Evolutionary conservation across 2,113 vertebrate species (phyloP).

Genomic region (Poecilia latipinna): DNA sequence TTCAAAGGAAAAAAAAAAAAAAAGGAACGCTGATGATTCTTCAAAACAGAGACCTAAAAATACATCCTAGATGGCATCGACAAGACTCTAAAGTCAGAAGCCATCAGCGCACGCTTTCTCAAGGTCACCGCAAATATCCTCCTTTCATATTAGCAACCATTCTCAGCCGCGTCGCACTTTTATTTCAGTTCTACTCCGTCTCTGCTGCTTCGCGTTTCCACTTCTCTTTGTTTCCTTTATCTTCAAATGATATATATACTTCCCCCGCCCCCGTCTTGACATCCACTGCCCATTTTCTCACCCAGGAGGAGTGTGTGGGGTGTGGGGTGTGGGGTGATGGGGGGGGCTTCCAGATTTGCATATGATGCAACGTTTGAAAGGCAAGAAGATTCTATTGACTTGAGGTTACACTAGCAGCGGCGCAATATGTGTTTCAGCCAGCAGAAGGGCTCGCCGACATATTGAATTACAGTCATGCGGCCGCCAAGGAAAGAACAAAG

Average conservation of each 20-base stretch:
- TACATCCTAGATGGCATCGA: conserved; percentile 10
- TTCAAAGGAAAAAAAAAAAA: conserved; percentile 8
- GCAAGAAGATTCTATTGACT: background rate
- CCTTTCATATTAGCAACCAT: conserved; percentile 1
- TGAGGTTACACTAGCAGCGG: background rate
- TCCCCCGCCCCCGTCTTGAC: background rate
- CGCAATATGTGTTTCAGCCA: background rate
- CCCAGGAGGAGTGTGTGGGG: too few relatives aligned
- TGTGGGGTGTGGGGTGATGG: too few relatives aligned
- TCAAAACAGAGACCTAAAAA: background rate
- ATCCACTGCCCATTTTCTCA: background rate
- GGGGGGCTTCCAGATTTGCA: background rate
- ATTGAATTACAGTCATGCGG: background rate
- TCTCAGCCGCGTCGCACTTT: conserved; percentile 11
- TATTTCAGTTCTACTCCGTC: background rate
- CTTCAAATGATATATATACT: background rate
- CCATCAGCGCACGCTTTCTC: conserved; percentile 13
- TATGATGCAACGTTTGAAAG: conserved; percentile 9
- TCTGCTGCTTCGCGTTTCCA: conserved; percentile 12
- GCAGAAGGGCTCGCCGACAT: background rate
- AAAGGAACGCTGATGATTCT: background rate
- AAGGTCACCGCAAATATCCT: conserved; percentile 9
- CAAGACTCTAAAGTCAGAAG: conserved; percentile 8
- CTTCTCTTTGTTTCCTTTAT: background rate
- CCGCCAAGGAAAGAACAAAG: background rate